Base-by-base conservation (phyloP, 2,888 invertebrate species). In the Andrena trimmerana region DNA sequence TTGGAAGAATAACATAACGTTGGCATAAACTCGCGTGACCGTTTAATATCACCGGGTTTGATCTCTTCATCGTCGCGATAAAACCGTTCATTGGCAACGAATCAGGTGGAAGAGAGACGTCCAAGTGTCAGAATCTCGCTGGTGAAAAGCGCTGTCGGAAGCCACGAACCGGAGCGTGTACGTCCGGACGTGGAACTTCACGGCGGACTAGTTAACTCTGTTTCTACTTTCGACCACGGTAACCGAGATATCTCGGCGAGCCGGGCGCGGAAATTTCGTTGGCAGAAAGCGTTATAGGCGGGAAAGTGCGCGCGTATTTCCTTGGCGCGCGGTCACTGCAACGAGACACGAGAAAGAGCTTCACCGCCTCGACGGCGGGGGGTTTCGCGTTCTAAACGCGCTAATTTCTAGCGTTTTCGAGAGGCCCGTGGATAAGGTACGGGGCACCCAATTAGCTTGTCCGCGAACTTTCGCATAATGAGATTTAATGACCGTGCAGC, bases 151-250 rank as follows among this genome's bases (percentile, higher is more conserved):
- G 72, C 75, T 75, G 86, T 85, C 86, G 78, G 87, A 87, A 87
- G 80, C 75, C 75, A 59, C 78, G 88, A 81, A 72, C 75, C 48
- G 81, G 83, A 84, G 79, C 84, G 84, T 81, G 86, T 79, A 88
- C 86, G 84, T 57, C 74, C 72, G 78, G 63, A 72, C 78, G 70
- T 78, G 85, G 83, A 88, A 88, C 88, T 87, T 83, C 73, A 75
- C 63, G 83, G 70, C 89, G 75, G 74, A 87, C 85, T 87, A 88
- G 89, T 88, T 88, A 89, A 87, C 81, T 88, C 78, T 78, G 75
- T 85, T 88, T 88, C 89, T 85, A 88, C 85, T 87, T 88, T 81
- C 75, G 69, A 74, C 75, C 65, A 68, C 77, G 79, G 63, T 60
- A 79, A 72, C 75, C 70, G 76, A 73, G 77, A 82, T 77, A 77